Evolutionary conservation across 2,113 vertebrate genomes (phyloP).

Genomic region (Donacobius atricapilla): DNA sequence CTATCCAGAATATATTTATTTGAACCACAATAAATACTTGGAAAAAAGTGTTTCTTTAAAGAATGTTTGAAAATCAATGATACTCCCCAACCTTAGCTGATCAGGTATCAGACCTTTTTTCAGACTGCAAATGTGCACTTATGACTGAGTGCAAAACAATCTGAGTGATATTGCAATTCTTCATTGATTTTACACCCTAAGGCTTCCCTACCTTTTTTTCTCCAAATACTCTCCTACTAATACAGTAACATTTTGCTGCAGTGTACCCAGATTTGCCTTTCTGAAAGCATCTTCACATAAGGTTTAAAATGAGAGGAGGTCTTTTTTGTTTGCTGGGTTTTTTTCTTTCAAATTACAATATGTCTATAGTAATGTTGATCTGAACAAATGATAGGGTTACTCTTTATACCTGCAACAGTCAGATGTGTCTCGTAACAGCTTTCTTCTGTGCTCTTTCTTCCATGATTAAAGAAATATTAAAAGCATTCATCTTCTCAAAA

Average conservation of each 20-base stretch:
- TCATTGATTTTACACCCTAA: background rate
- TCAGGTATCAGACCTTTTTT: background rate
- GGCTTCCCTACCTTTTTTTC: background rate
- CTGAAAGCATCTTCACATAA: background rate
- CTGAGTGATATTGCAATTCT: background rate
- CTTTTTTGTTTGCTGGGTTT: background rate
- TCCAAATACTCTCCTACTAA: background rate
- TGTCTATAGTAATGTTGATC: background rate
- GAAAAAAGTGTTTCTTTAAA: background rate
- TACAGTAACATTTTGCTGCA: background rate
- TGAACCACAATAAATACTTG: background rate
- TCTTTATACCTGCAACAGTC: background rate
- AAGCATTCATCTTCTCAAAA: background rate
- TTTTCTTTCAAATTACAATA: background rate
- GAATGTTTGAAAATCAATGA: conserved; percentile 21
- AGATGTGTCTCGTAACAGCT: background rate
- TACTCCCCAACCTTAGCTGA: background rate
- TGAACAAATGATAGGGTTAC: background rate
- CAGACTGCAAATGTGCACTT: background rate
- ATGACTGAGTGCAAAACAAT: background rate
- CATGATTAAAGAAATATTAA: background rate
- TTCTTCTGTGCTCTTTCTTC: background rate
- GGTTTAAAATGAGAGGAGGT: background rate
- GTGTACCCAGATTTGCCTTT: background rate
- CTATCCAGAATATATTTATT: background rate